Evolutionary conservation across 1,140 invertebrate genomes (phyloP), one percentile per base, ranked within the genome.

Genomic region (Teleopsis dalmanni): DNA sequence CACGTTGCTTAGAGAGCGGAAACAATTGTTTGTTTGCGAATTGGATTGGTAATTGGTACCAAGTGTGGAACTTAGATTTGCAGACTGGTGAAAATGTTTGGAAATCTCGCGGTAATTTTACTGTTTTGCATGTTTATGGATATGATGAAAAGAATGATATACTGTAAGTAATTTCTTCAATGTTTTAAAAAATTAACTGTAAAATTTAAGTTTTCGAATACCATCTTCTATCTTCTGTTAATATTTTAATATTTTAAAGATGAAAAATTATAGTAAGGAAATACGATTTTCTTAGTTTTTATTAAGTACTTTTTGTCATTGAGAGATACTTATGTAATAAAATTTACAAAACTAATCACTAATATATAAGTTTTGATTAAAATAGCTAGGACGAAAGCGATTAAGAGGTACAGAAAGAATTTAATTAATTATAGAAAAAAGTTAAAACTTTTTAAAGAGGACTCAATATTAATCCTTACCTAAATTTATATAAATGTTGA

Each of bases 41-140:
- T 44, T 67, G 58, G 38, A 65, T 65, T n/a, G 58, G 55, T 36
- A 62, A 70, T 44, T 70, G 64, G 64, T 42, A 48, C 37, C 62
- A 70, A 46, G 56, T 65, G 33, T 67, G 64, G 63, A 62, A 65
- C 16, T 43, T 70, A 0, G 41, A 70, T 40, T 50, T 69, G 31
- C 25, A 51, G 21, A 65, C 63, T 1, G 62, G 62, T 0, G 26
- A 53, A 14, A 70, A 70, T 40, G 50, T 27, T 18, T 65, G 63
- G 59, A 37, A 52, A 10, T 54, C 52, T 2, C 45, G 55, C 0
- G 66, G 64, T 4, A 54, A 56, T 6, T 65, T 69, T 29, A 70
- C 66, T 0, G 60, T 66, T 0, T 21, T 57, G 8, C 46, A 29
- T 18, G 35, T 64, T 16, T 70, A 65, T 27, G 61, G 59, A 3